These are phyloP conservation scores for Marcusenius ussheri DNA, from an alignment of 2,113 vertebrate genomes.

Conservation along the genomic window DNA sequence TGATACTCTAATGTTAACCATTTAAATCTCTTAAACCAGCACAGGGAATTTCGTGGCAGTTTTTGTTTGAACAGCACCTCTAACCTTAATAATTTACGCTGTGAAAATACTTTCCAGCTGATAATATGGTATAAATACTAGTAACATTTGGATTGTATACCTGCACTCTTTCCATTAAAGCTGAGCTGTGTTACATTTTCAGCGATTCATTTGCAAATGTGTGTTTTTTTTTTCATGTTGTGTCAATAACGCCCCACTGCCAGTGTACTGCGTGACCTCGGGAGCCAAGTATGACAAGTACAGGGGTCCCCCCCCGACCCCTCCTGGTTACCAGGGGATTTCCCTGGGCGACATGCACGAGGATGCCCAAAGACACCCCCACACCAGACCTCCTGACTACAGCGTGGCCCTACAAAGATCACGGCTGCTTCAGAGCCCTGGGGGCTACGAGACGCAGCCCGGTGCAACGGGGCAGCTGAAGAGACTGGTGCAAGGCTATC, in stretches of 20 bases:
- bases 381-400: constrained; percentile 89
- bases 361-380: constrained; percentile 67
- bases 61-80: neutral
- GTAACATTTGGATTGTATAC: neutral
- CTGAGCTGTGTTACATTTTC: neutral
- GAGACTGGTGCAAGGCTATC: constrained; percentile 54
- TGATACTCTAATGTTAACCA: neutral
- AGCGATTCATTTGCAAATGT: neutral
- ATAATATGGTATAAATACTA: neutral
- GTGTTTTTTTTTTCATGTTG: constrained; percentile 42
- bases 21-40: neutral
- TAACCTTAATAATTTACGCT: neutral
- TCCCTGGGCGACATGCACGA: constrained; percentile 80
- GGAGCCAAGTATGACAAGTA: constrained; percentile 90
- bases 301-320: constrained; percentile 91
- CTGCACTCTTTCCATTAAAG: neutral
- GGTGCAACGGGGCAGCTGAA: constrained; percentile 62
- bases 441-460: constrained; percentile 42
- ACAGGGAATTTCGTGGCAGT: neutral
- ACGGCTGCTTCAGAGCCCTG: constrained; percentile 74
- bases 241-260: constrained; percentile 37
- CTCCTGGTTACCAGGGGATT: constrained; percentile 93
- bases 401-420: constrained; percentile 94
- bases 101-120: constrained; percentile 18
- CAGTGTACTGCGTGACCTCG: constrained; percentile 97